Percentiles rank a stretch among this genome's conserved stretches.
These are phyloP conservation scores for Drosophila sp. DNA, from an alignment of 1,140 invertebrate species.

Conservation along the genomic window DNA sequence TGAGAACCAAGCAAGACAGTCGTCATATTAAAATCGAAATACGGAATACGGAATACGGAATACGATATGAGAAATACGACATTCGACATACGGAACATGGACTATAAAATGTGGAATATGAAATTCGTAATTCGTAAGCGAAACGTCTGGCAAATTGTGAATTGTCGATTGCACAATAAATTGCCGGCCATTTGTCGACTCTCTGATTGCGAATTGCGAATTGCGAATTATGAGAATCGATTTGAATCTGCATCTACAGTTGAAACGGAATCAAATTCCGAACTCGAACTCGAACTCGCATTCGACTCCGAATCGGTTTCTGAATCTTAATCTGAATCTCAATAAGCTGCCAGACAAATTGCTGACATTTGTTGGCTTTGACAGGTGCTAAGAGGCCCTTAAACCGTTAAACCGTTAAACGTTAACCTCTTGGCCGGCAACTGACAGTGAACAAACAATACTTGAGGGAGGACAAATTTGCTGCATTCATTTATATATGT, in stretches of 20 bases:
- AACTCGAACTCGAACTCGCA: too few species aligned
- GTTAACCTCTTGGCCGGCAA: constrained; percentile 11
- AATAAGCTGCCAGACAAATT: constrained; percentile 40
- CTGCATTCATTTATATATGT: background rate
- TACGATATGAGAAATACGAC: constrained; percentile 23
- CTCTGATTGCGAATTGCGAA: constrained; percentile 30
- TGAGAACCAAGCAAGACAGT: constrained; percentile 62
- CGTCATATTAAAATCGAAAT: constrained; percentile 23
- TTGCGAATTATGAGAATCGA: constrained; percentile 21
- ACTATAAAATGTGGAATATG: constrained; percentile 28
- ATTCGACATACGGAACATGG: constrained; percentile 22
- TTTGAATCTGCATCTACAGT: background rate
- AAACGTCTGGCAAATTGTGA: background rate
- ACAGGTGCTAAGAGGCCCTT: constrained; percentile 26
- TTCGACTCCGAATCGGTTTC: background rate
- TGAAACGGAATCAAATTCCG: constrained; percentile 4
- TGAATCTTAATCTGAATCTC: background rate
- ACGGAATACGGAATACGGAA: constrained; percentile 29
- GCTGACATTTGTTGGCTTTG: constrained; percentile 34
- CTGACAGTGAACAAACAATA: background rate
- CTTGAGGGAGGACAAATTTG: background rate
- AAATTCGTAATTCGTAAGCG: constrained; percentile 9
- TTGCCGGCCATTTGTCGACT: constrained; percentile 57
- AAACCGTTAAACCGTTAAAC: background rate
- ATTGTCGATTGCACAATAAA: constrained; percentile 54